phyloP scores from a whole-genome alignment of 2,797 vertebrate species.

The Gymnopithys bicolor region DNA sequence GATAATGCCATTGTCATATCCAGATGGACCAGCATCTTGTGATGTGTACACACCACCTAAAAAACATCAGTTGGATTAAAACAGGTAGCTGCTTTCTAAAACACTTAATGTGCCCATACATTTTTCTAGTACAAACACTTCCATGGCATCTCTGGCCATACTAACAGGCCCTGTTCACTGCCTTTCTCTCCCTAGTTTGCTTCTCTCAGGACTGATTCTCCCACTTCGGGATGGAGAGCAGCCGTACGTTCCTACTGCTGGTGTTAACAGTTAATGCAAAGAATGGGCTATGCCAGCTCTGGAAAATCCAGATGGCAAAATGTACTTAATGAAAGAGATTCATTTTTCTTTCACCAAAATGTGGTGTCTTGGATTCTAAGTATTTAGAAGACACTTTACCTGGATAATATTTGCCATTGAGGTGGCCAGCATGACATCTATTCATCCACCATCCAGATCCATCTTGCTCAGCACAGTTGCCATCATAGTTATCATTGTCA shows the following conservation, averaged over 20 bases:
- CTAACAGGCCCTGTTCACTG: not conserved
- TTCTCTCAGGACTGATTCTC: not conserved
- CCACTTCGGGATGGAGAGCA: not conserved
- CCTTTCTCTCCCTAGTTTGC: not conserved
- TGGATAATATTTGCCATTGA: conserved; percentile 93
- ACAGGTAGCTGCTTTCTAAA: not conserved
- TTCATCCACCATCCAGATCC: conserved; percentile 99
- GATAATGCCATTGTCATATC: conserved; percentile 92
- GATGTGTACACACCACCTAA: conserved; percentile 87
- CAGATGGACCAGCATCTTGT: conserved; percentile 77
- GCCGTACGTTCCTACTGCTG: not conserved
- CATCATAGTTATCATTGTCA: conserved; percentile 90
- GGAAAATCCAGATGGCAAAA: not conserved
- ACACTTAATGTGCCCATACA: not conserved
- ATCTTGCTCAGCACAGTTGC: conserved; percentile 91
- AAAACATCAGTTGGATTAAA: not conserved
- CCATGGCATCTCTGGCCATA: not conserved
- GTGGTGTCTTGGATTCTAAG: not conserved
- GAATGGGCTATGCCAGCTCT: not conserved
- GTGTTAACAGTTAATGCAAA: not conserved
- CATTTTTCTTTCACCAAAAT: not conserved
- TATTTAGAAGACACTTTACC: conserved; percentile 76
- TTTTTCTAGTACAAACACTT: not conserved
- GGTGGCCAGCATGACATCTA: conserved; percentile 91
- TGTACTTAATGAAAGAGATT: not conserved